phyloP scores from a whole-genome alignment of 2,888 invertebrate genomes.

The Rotaria sp. region DNA sequence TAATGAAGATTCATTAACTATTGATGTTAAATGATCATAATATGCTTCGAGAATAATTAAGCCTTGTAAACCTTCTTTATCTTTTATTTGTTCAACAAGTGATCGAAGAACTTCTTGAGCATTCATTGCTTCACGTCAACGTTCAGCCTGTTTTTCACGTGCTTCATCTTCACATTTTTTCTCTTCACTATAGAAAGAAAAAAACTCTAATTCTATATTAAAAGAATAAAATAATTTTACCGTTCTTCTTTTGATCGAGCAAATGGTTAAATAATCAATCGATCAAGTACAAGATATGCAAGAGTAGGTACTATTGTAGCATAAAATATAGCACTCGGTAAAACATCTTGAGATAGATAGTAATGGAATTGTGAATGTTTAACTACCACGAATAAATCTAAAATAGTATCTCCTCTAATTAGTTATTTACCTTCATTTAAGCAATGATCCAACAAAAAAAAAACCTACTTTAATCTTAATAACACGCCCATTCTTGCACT shows the following conservation, averaged over 20 bases:
- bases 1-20: neutral
- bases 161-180: slow-evolving; percentile 64
- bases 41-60: slow-evolving; percentile 75
- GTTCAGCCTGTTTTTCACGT: slow-evolving; percentile 70
- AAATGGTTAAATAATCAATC: slow-evolving; percentile 68
- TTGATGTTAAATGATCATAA: slow-evolving; percentile 51
- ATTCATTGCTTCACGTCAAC: slow-evolving; percentile 56
- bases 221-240: slow-evolving; percentile 44
- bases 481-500: slow-evolving; percentile 77
- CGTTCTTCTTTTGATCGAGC: slow-evolving; percentile 67
- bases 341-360: slow-evolving; percentile 79
- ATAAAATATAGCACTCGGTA: slow-evolving; percentile 83
- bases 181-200: slow-evolving; percentile 59
- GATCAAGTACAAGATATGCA: slow-evolving; percentile 66
- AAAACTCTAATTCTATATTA: no score
- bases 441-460: neutral
- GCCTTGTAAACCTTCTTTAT: slow-evolving; percentile 75
- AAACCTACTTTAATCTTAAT: neutral
- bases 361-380: slow-evolving; percentile 79
- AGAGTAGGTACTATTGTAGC: slow-evolving; percentile 80
- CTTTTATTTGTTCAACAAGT: slow-evolving; percentile 73
- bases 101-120: slow-evolving; percentile 73
- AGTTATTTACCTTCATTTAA: neutral
- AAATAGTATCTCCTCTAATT: slow-evolving; percentile 44
- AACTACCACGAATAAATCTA: slow-evolving; percentile 76